These are phyloP conservation scores for Bombylius discolor DNA, from an alignment of 2,888 invertebrate species.

Conservation along the genomic window DNA sequence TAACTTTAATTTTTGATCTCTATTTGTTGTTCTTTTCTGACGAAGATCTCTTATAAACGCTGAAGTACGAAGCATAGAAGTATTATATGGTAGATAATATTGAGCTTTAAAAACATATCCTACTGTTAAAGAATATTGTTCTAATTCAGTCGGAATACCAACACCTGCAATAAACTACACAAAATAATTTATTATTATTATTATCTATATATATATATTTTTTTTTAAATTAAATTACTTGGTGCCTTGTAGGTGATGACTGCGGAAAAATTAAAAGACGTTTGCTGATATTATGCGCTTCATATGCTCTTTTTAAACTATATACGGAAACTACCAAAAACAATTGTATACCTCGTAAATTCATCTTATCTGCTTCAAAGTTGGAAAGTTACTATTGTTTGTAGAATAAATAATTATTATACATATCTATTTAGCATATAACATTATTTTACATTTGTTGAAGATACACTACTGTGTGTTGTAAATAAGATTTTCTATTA, in stretches of 20 bases:
- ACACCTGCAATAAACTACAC: conserved; percentile 12
- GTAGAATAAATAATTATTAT: too few species aligned
- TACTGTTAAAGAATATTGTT: conserved; percentile 10
- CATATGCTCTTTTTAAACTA: too few species aligned
- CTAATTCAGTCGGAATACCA: conserved; percentile 13
- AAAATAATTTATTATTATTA: not conserved
- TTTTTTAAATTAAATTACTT: conserved; percentile 2
- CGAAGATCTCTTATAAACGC: conserved; percentile 1
- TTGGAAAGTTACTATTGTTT: too few species aligned
- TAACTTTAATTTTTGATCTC: not conserved
- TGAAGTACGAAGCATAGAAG: not conserved
- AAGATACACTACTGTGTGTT: too few species aligned
- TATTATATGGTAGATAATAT: conserved; percentile 13
- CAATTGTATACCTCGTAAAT: too few species aligned
- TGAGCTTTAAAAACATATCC: conserved; percentile 15
- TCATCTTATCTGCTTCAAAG: too few species aligned
- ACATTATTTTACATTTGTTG: too few species aligned
- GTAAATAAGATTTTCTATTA: too few species aligned
- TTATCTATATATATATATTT: not conserved
- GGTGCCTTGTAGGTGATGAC: conserved; percentile 12
- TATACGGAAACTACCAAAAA: too few species aligned
- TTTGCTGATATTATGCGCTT: not conserved
- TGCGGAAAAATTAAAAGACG: conserved; percentile 14
- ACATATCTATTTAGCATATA: too few species aligned
- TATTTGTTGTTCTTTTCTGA: not conserved